Conservation (phyloP, 2,888 invertebrate genomes). For the Galeopsomyia nigrocyanea region DNA sequence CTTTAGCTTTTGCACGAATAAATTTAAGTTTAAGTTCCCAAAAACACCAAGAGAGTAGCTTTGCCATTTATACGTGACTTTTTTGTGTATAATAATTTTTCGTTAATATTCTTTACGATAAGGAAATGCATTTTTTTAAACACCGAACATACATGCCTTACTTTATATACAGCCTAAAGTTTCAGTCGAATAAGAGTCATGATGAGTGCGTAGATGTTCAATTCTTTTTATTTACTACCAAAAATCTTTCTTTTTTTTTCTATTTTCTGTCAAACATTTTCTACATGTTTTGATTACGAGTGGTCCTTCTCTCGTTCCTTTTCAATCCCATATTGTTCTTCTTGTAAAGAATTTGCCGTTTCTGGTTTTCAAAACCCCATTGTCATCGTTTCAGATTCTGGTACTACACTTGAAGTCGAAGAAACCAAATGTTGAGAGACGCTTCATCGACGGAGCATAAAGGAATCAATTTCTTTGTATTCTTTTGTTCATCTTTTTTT, state of each 20-base stretch:
- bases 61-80: conserved; percentile 58
- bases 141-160: conserved; percentile 69
- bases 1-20: conserved; percentile 58
- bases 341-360: conserved; percentile 3
- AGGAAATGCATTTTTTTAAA: conserved; percentile 64
- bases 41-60: conserved; percentile 68
- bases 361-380: conserved; percentile 3
- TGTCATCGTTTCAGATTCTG: conserved; percentile 17
- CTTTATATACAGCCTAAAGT: conserved; percentile 68
- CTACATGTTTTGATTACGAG: conserved; percentile 40
- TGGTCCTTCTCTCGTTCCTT: conserved; percentile 18
- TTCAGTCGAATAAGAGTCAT: conserved; percentile 66
- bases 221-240: conserved; percentile 32
- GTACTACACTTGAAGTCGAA: neutral
- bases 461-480: conserved; percentile 42
- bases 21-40: conserved; percentile 66
- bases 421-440: conserved; percentile 13
- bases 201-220: conserved; percentile 55
- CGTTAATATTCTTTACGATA: conserved; percentile 56
- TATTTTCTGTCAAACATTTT: neutral
- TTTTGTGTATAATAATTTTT: conserved; percentile 53
- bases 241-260: conserved; percentile 14
- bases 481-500: conserved; percentile 28
- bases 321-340: conserved; percentile 11
- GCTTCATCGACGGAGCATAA: conserved; percentile 27